Percentiles rank a stretch among this genome's conserved stretches.
Evolutionary conservation across 2,113 vertebrate species (phyloP).

Genomic region (Nicator chloris): DNA sequence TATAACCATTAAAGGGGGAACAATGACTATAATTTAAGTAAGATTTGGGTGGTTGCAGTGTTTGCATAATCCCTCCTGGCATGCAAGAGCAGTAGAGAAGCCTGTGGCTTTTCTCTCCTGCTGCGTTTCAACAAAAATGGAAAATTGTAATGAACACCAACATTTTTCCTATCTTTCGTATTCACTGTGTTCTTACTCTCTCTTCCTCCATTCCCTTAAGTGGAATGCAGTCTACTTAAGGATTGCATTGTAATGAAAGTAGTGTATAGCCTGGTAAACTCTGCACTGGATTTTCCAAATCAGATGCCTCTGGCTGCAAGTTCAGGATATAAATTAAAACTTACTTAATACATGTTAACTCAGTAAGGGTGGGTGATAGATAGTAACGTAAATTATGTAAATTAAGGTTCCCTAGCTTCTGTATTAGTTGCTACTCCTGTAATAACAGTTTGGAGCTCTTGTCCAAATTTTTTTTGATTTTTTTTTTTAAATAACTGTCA

Average conservation of each 20-base stretch:
- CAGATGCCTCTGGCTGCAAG: neutral
- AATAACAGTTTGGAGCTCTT: neutral
- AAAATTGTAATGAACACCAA: slow-evolving; percentile 69
- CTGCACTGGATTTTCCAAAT: neutral
- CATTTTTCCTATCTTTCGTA: slow-evolving; percentile 63
- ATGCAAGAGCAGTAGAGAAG: slow-evolving; percentile 42
- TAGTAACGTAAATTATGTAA: neutral
- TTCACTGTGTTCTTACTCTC: slow-evolving; percentile 8
- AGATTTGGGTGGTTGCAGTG: slow-evolving; percentile 62
- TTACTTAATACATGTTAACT: neutral
- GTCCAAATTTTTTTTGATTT: too few relatives aligned
- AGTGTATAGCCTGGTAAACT: neutral
- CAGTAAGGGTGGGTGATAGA: neutral
- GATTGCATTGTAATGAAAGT: neutral
- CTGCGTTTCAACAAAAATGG: slow-evolving; percentile 74
- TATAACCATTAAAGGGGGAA: slow-evolving; percentile 56
- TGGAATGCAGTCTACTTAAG: slow-evolving; percentile 2
- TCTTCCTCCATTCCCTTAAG: slow-evolving; percentile 8
- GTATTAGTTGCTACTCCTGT: neutral
- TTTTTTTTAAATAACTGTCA: neutral
- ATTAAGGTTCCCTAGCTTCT: neutral
- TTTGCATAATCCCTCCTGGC: slow-evolving; percentile 74
- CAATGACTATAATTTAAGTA: slow-evolving; percentile 69
- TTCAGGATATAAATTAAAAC: slow-evolving; percentile 2
- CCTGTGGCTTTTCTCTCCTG: slow-evolving; percentile 72